Evolutionary conservation across 2,888 invertebrate genomes (phyloP).

Genomic region (Micoletzkya japonica): DNA sequence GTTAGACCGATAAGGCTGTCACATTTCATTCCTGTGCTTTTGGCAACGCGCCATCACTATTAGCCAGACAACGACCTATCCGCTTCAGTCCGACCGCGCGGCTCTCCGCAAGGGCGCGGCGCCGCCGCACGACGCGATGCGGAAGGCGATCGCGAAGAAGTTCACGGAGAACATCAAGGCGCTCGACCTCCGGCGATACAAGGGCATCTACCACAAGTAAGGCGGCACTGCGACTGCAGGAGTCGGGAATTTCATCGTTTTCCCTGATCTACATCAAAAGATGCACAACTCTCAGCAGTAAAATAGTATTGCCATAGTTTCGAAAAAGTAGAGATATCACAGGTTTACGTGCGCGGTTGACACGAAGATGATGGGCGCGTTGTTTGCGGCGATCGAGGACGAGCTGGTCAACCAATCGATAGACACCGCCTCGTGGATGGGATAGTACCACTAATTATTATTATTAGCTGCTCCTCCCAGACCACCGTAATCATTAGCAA

Average conservation of each 20-base stretch:
- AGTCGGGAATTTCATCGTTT: neutral
- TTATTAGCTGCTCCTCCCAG: too few relatives aligned
- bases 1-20: neutral
- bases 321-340: neutral
- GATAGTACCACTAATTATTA: neutral
- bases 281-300: neutral
- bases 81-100: conserved; percentile 13
- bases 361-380: conserved; percentile 54
- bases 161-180: conserved; percentile 36
- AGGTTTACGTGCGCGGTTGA: conserved; percentile 59
- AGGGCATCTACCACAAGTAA: conserved; percentile 38
- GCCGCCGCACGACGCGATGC: conserved; percentile 30
- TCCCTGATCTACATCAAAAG: neutral
- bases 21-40: neutral
- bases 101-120: conserved; percentile 17
- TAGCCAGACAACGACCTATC: conserved; percentile 16
- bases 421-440: conserved; percentile 21
- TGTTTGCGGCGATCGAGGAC: conserved; percentile 54
- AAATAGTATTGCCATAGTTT: neutral
- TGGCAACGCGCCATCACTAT: too few relatives aligned
- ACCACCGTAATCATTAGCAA: too few relatives aligned
- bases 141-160: conserved; percentile 37
- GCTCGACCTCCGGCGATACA: conserved; percentile 30
- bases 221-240: neutral
- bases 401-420: conserved; percentile 41